Conservation (phyloP, 2,113 vertebrate species). For the Chloropsis cyanopogon region DNA sequence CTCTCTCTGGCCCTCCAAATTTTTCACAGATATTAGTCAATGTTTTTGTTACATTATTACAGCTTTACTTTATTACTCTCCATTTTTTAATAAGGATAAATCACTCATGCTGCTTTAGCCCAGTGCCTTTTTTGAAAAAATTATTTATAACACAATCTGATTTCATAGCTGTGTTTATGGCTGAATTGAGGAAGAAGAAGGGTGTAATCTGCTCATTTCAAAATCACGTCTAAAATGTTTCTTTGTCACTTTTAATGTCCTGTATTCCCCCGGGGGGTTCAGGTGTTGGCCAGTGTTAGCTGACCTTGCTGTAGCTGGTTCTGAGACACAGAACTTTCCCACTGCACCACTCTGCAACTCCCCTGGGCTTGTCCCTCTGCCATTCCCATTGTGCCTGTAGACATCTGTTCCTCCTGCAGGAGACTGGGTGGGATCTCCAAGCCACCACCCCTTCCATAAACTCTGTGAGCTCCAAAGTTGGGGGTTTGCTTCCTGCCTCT, state of each 20-base stretch:
- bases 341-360: rapidly evolving
- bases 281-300: background rate
- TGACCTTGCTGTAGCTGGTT: background rate
- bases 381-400: rapidly evolving
- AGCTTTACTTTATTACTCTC: constrained; percentile 39
- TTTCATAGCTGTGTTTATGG: background rate
- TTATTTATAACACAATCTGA: background rate
- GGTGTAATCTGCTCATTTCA: background rate
- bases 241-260: background rate
- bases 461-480: background rate
- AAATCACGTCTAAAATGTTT: background rate
- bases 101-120: constrained; percentile 1
- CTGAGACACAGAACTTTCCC: background rate
- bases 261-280: background rate
- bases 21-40: constrained; percentile 57
- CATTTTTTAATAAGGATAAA: constrained; percentile 35
- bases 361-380: background rate
- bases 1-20: background rate
- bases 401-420: background rate
- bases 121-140: background rate
- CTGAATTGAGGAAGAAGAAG: background rate
- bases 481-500: background rate
- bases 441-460: background rate
- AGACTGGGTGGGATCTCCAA: background rate
- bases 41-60: constrained; percentile 11